Conservation (phyloP, 2,888 invertebrate genomes). For the Idaea biselata region DNA sequence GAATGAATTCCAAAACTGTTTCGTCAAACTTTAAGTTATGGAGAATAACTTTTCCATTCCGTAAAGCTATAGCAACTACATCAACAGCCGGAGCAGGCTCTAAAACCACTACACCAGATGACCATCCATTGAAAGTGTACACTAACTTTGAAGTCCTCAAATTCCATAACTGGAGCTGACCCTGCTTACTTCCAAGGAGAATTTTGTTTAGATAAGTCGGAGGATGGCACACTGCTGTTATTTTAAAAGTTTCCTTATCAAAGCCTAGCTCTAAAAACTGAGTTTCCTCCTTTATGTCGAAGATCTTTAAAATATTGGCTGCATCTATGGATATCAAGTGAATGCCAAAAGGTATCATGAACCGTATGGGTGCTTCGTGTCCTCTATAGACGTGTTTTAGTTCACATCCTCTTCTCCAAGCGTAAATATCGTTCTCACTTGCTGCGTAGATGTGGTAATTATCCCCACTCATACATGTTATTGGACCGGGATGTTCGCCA, state of each 20-base stretch:
- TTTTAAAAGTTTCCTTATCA: constrained; percentile 84
- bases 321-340: constrained; percentile 93
- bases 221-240: constrained; percentile 94
- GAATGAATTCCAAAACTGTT: constrained; percentile 89
- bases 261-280: constrained; percentile 85
- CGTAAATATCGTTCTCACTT: constrained; percentile 87
- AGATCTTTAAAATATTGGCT: constrained; percentile 87
- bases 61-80: constrained; percentile 93
- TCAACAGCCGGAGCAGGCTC: constrained; percentile 96
- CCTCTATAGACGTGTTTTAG: constrained; percentile 90
- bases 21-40: constrained; percentile 94
- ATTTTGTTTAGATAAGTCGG: constrained; percentile 97
- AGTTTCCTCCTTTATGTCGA: constrained; percentile 90
- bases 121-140: constrained; percentile 89
- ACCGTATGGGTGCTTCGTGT: constrained; percentile 86
- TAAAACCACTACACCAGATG: constrained; percentile 84
- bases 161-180: constrained; percentile 94
- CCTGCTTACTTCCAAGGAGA: constrained; percentile 91
- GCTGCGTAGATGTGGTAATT: constrained; percentile 89
- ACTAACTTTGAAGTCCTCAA: constrained; percentile 87
- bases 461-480: constrained; percentile 89
- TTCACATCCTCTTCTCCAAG: constrained; percentile 93
- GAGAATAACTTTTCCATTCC: constrained; percentile 89
- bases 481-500: constrained; percentile 88
- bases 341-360: constrained; percentile 91